phyloP scores from a whole-genome alignment of 2,797 vertebrate species.

The Bradypodion pumilum region DNA sequence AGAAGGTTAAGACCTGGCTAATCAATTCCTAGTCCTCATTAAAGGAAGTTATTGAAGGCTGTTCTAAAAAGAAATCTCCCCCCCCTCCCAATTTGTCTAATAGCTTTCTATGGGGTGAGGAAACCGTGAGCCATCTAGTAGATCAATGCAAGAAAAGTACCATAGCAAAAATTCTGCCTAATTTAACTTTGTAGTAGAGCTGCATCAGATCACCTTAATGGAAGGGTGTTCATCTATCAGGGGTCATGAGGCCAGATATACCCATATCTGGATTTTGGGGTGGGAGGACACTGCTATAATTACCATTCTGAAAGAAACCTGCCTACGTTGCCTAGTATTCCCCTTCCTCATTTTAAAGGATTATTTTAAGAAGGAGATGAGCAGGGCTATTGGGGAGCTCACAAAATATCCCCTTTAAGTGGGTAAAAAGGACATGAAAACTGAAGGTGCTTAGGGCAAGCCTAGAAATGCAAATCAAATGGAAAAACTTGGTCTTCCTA shows the following conservation, averaged over 20 bases:
- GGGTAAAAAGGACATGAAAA: too few species aligned
- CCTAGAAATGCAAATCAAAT: not conserved
- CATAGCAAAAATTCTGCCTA: not conserved
- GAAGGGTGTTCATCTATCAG: not conserved
- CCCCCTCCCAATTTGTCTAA: not conserved
- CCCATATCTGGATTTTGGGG: too few species aligned
- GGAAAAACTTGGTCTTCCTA: not conserved
- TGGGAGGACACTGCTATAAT: too few species aligned
- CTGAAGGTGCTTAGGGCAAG: not conserved
- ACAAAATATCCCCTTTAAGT: too few species aligned
- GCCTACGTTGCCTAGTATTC: too few species aligned
- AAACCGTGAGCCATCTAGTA: not conserved
- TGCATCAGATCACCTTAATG: not conserved
- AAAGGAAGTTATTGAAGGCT: not conserved
- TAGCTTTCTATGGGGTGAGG: not conserved
- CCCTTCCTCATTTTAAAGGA: too few species aligned
- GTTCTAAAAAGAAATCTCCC: not conserved
- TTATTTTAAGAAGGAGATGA: too few species aligned
- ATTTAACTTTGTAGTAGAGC: too few species aligned
- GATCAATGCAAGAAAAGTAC: not conserved
- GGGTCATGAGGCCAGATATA: too few species aligned
- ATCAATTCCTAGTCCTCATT: not conserved
- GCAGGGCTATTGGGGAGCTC: too few species aligned
- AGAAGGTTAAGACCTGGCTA: not conserved
- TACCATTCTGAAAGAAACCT: too few species aligned